phyloP scores from a whole-genome alignment of 2,113 vertebrate genomes.

The Sphaerodactylus townsendi region DNA sequence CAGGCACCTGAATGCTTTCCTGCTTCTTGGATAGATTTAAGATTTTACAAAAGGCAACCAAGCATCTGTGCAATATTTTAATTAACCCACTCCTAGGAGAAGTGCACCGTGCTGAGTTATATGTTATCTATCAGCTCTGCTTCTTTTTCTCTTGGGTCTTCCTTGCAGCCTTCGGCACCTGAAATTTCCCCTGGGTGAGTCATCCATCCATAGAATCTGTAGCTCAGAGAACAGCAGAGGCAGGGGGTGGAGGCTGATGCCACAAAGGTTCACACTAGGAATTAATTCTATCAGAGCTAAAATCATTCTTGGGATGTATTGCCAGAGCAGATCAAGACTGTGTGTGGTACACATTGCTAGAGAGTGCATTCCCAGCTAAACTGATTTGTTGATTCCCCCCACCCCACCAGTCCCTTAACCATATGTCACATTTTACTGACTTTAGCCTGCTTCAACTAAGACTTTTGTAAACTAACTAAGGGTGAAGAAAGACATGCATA shows the following conservation, averaged over 20 bases:
- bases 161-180: conserved; percentile 24
- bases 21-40: conserved; percentile 12
- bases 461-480: not conserved
- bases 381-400: not conserved
- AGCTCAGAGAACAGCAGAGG: not conserved
- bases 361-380: conserved; percentile 5
- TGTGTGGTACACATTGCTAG: not conserved
- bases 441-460: not conserved
- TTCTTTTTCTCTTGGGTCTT: conserved; percentile 32
- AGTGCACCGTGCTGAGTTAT: conserved; percentile 40
- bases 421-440: not conserved
- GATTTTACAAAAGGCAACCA: not conserved
- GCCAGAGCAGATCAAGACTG: conserved; percentile 15
- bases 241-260: not conserved
- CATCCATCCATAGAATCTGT: conserved; percentile 27
- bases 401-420: not conserved
- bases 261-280: not conserved
- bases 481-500: not conserved
- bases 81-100: conserved; percentile 56
- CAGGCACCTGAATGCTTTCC: conserved; percentile 22
- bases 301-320: not conserved
- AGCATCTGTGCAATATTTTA: conserved; percentile 32
- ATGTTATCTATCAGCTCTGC: conserved; percentile 61
- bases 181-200: conserved; percentile 37
- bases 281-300: not conserved